Conservation (phyloP, 2,797 vertebrate species). For the Bucorvus abyssinicus region DNA sequence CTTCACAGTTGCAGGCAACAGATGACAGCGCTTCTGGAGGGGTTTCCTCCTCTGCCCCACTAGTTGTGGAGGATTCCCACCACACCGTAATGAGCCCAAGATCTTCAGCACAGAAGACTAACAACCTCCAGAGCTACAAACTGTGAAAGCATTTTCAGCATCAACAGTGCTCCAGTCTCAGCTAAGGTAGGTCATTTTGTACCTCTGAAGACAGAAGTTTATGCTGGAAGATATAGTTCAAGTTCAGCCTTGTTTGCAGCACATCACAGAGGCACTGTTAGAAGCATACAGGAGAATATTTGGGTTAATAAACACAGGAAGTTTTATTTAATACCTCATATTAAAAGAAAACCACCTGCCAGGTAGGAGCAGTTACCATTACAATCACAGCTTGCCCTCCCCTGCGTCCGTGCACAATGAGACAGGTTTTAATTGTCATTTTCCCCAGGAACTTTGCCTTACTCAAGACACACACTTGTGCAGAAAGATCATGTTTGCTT, state of each 20-base stretch:
- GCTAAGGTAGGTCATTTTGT: background rate
- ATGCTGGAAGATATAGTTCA: background rate
- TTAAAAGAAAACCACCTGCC: conserved; percentile 42
- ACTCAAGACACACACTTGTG: background rate
- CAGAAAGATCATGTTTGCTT: background rate
- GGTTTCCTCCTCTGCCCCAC: background rate
- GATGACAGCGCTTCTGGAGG: background rate
- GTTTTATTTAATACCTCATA: conserved; percentile 2
- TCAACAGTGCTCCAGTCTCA: background rate
- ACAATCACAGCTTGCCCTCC: conserved; percentile 38
- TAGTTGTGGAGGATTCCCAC: background rate
- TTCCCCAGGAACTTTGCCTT: conserved; percentile 24
- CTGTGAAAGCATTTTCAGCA: background rate
- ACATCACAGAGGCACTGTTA: background rate
- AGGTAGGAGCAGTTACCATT: conserved; percentile 15
- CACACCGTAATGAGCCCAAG: accelerated
- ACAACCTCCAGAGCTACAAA: background rate
- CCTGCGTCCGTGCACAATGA: background rate
- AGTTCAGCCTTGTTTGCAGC: background rate
- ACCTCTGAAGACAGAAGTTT: background rate
- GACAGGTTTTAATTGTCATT: conserved; percentile 53
- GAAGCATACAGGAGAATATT: background rate
- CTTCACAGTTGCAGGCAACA: background rate
- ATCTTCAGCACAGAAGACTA: background rate
- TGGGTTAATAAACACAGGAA: conserved; percentile 9